Evolutionary conservation across 2,797 vertebrate genomes (phyloP), one percentile per base, ranked within the genome.

Genomic region (Lepus townsendii): DNA sequence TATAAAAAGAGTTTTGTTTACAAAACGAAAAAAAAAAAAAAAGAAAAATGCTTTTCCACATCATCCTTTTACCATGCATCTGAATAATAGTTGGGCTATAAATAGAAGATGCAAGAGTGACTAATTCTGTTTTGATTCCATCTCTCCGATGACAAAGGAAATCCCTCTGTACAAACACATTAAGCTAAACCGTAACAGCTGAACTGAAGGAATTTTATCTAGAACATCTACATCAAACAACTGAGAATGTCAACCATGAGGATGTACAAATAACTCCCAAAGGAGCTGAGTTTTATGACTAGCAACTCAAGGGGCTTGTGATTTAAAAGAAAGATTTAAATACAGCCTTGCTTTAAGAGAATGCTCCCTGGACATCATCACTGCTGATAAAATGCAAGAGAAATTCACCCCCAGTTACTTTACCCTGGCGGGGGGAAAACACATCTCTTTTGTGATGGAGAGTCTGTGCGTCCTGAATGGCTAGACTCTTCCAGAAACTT

Each of bases 101-200:
- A 98, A 98, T 98, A 98, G 98, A 98, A 98, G 97, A 97, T 95
- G 95, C 96, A 96, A 97, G 97, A 98, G 96, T 94, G 98, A 97
- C 97, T 60, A 52, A 98, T 97, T 98, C 98, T 98, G 98, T 98
- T 98, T 98, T 98, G 98, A 98, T 98, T 98, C 97, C 97, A 94
- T 97, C 96, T 96, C 97, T 97, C 97, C 97, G 75, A 96, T 97
- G 98, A 98, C 96, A 95, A 97, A 98, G 98, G 97, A 98, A 98
- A 98, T 98, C 98, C 97, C 97, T 97, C 95, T 96, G 94, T 97
- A 98, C 97, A 97, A 98, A 98, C 97, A 98, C 96, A 97, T 92
- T 88, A 94, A 88, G 85, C 93, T 98, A 98, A 98, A 98, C 95
- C 93, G 89, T 94, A 98, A 97, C 98, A 98, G 98, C 98, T 98